Base-by-base conservation (phyloP, 2,888 invertebrate genomes). In the Diadegma fenestrale region DNA sequence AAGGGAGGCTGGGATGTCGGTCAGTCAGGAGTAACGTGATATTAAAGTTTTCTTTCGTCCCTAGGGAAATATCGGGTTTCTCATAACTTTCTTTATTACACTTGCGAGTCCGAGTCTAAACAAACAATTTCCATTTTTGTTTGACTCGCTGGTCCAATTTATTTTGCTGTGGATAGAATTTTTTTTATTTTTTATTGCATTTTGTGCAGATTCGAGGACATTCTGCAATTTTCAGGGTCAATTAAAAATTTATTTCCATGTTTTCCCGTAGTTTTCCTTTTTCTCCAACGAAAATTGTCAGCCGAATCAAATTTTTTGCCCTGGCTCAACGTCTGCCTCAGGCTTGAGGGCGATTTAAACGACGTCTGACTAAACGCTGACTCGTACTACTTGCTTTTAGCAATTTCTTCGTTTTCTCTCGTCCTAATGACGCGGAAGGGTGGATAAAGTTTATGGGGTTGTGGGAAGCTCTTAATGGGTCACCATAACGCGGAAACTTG, bases 381-480 rank as follows among this genome's bases (percentile, higher is more conserved):
- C 76, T 64, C 45, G 26, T 77, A 84, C 84, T 68, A 80, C 80
- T 80, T 71, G 45, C 33, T 45, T 37, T 19, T 54, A 19, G 17
- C n/a, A 8, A 33, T 64, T 30, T 51, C 33, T 41, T 30, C 30
- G 22, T 73, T 22, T 26, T 72, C 43, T 43, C 48, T 33, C 22
- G 17, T 45, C 14, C 33, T 64, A 77, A 82, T 54, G 71, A 58
- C 71, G 22, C 45, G 54, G 41, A 51, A 76, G 41, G 58, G 61
- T 61, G 41, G 63, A 77, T 77, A 72, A 71, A 77, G 43, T 71
- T 75, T 43, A 66, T 22, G 54, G 14, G 37, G 30, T 41, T 69
- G 30, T 37, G 37, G 43, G 17, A 30, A 33, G 22, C 19, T 19
- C 43, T 73, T 80, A 43, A 80, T 73, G 33, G 30, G 43, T 33